These are phyloP conservation scores for Chironomus tentans DNA, from an alignment of 2,888 invertebrate genomes.

Conservation along the genomic window DNA sequence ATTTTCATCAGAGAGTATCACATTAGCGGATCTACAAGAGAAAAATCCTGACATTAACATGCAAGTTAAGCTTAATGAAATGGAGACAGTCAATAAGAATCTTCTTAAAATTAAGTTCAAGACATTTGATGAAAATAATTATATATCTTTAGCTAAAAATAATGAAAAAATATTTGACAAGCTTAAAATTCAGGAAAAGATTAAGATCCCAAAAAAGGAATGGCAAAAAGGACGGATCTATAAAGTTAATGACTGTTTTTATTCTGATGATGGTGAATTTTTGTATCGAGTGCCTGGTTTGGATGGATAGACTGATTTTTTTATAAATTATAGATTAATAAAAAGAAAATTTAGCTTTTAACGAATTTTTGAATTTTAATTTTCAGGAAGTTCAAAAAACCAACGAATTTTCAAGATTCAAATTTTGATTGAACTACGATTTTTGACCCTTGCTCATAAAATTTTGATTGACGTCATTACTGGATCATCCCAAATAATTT, in stretches of 20 bases:
- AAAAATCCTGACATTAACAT: background rate
- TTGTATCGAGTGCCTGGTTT: slow-evolving; percentile 66
- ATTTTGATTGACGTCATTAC: too few relatives aligned
- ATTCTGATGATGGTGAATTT: slow-evolving; percentile 71
- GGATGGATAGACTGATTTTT: background rate
- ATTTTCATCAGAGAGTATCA: background rate
- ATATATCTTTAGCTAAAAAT: background rate
- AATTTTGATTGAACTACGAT: too few relatives aligned
- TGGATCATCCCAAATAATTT: too few relatives aligned
- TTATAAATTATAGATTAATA: too few relatives aligned
- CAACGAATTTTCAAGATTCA: too few relatives aligned
- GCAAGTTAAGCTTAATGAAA: background rate
- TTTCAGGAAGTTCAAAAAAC: too few relatives aligned
- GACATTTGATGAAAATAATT: background rate
- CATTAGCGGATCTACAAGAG: slow-evolving; percentile 6
- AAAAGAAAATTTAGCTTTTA: too few relatives aligned
- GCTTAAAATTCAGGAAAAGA: slow-evolving; percentile 48
- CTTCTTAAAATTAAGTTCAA: background rate
- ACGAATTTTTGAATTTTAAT: too few relatives aligned
- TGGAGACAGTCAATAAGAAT: background rate
- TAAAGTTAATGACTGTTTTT: slow-evolving; percentile 68
- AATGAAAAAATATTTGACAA: background rate
- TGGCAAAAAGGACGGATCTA: slow-evolving; percentile 57
- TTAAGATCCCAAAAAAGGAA: slow-evolving; percentile 59
- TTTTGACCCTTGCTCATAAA: too few relatives aligned